Base-by-base conservation (phyloP, 2,113 vertebrate genomes). In the Hucho hucho region DNA sequence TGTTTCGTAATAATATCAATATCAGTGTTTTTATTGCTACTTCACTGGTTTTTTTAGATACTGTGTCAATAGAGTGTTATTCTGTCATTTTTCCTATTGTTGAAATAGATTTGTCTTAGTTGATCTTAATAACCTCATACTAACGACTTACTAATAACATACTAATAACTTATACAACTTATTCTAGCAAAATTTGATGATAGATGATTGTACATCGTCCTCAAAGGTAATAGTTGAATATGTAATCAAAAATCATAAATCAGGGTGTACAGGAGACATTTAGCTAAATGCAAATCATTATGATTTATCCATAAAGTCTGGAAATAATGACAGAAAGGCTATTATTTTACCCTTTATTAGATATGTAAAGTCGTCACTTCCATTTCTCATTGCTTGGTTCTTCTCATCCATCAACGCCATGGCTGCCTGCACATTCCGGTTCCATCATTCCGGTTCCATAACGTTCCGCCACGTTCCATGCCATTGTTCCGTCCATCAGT, bases 361-460 rank as follows among this genome's bases (percentile, higher is more conserved):
- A 76, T 82, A 69, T 89, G 69, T 68, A 25, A 24, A 77, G 63
- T 58, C 78, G 47, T 67, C 18, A 85, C 86, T 86, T 26, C 84
- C 83, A 81, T 85, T 75, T 79, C 24, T 84, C 83, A 85, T 85
- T 86, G 81, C 86, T 84, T 88, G 86, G 88, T 89, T 86, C 70
- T 74, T 86, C 70, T 74, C 84, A 90, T 43, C 37, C 91, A 76
- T 88, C 90, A 85, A 75, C 84, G 80, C 87, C 87, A 82, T 80
- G 85, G 83, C 85, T 82, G 82, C 88, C 85, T 82, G 83, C 87
- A 79, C 90, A 92, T 91, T 87, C 88, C 81, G 87, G 82, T 88
- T 86, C 83, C 74, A 75, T 89, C 49, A 53, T 53, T 53, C 49
- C 49, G 16, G 49, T 53, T 53, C 49, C 49, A 53, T 53, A 6